Percentiles rank a stretch among this genome's conserved stretches.
Evolutionary conservation across 1,140 invertebrate genomes (phyloP).

Genomic region (Drosophila willistoni): DNA sequence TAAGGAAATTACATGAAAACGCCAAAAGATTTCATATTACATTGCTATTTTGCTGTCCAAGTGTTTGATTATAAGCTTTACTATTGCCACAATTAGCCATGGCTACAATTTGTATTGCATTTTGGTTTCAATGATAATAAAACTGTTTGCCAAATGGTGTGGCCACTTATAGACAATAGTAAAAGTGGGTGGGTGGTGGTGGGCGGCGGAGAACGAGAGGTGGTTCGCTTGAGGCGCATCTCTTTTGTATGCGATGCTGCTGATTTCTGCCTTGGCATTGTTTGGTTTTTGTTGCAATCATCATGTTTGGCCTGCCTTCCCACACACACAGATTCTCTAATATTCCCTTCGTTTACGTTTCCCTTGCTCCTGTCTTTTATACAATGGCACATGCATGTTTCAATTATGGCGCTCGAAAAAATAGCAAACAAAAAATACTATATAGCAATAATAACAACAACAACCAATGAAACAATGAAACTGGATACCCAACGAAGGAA

Average conservation of each 20-base stretch:
- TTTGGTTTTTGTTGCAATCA: constrained; percentile 63
- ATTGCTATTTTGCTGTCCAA: constrained; percentile 24
- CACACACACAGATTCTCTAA: background rate
- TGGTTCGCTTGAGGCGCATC: constrained; percentile 37
- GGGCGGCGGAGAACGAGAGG: constrained; percentile 10
- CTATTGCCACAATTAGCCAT: constrained; percentile 44
- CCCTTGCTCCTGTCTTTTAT: constrained; percentile 36
- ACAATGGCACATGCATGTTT: constrained; percentile 64
- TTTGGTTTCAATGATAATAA: constrained; percentile 52
- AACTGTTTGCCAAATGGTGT: constrained; percentile 48
- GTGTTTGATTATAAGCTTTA: constrained; percentile 54
- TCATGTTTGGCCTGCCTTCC: constrained; percentile 13
- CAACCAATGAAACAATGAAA: constrained; percentile 39
- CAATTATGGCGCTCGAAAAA: constrained; percentile 54
- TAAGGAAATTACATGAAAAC: constrained; percentile 52
- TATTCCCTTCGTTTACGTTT: background rate
- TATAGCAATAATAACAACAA: constrained; percentile 17
- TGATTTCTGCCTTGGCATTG: constrained; percentile 61
- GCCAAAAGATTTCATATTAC: constrained; percentile 36
- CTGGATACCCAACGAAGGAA: background rate
- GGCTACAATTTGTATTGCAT: constrained; percentile 45
- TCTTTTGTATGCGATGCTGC: constrained; percentile 38
- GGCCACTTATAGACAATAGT: constrained; percentile 16
- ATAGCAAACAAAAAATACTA: constrained; percentile 1
- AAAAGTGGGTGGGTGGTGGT: constrained; percentile 8